Conservation (phyloP, 2,797 vertebrate species). For the Vespertilio murinus region DNA sequence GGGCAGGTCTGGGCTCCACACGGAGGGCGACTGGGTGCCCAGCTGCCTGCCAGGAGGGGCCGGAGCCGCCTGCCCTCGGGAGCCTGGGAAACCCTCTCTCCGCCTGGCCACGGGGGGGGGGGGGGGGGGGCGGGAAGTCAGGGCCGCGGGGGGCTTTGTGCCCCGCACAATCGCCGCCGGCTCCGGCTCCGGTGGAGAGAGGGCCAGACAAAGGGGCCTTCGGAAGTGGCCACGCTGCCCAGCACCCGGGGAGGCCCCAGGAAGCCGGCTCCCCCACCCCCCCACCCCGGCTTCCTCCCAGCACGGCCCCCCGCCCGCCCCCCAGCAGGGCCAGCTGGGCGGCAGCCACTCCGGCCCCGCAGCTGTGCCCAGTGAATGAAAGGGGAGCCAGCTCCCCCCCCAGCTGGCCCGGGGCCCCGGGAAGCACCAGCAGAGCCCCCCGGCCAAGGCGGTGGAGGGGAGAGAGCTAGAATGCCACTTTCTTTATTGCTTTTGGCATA, state of each 20-base stretch:
- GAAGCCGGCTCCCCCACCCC: constrained; percentile 49
- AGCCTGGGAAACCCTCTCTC: constrained; percentile 69
- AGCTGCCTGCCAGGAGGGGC: constrained; percentile 28
- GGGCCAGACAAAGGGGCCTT: constrained; percentile 69
- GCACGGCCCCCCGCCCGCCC: background rate
- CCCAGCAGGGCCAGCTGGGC: constrained; percentile 33
- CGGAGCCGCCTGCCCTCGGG: no score
- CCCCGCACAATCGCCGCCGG: constrained; percentile 67
- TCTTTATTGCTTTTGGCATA: background rate
- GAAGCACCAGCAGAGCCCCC: background rate
- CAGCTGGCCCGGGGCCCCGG: background rate
- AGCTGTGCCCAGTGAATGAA: constrained; percentile 15
- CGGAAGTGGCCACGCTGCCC: constrained; percentile 71
- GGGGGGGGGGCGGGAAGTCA: constrained; percentile 67
- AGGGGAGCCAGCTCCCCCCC: no score
- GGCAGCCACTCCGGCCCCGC: constrained; percentile 40
- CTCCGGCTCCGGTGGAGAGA: constrained; percentile 73
- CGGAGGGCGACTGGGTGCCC: background rate
- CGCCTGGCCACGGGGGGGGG: constrained; percentile 54
- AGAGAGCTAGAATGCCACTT: background rate
- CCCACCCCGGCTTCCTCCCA: constrained; percentile 63
- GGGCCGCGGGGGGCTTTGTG: constrained; percentile 64
- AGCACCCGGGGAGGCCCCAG: constrained; percentile 63
- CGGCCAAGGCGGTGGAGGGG: no score
- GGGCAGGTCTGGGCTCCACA: constrained; percentile 29